Percentiles rank a stretch among this genome's conserved stretches.
Conservation (phyloP, 2,797 vertebrate species). For the Melanotaenia maccullochi region DNA sequence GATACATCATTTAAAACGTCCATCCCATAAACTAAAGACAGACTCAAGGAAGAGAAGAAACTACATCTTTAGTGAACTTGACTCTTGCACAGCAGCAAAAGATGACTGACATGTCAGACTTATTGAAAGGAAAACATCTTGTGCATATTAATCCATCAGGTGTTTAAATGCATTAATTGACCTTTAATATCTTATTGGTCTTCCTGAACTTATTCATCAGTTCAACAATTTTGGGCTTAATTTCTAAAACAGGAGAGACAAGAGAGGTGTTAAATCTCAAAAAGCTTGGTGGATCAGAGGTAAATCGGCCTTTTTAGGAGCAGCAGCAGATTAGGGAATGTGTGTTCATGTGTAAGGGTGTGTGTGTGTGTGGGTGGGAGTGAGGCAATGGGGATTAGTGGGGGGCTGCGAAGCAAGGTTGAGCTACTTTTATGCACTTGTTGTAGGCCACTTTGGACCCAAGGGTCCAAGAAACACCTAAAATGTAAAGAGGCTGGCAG, state of each 20-base stretch:
- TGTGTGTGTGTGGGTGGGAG: neutral
- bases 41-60: neutral
- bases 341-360: constrained; percentile 12
- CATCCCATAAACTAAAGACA: neutral
- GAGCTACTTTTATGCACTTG: constrained; percentile 82
- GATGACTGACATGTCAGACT: neutral
- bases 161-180: neutral
- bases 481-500: constrained; percentile 76
- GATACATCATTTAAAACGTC: neutral
- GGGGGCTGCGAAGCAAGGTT: constrained; percentile 57
- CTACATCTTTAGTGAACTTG: neutral
- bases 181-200: neutral
- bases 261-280: constrained; percentile 4
- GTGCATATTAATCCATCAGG: neutral
- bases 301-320: constrained; percentile 18
- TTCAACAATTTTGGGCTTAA: neutral
- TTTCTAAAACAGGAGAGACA: neutral
- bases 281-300: constrained; percentile 3
- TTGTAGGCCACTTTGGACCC: constrained; percentile 65
- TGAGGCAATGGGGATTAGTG: neutral
- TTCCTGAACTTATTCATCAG: neutral
- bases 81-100: neutral
- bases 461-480: constrained; percentile 69
- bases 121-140: neutral
- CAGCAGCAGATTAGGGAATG: constrained; percentile 15